phyloP scores from a whole-genome alignment of 2,113 vertebrate species.

The Rhea pennata region DNA sequence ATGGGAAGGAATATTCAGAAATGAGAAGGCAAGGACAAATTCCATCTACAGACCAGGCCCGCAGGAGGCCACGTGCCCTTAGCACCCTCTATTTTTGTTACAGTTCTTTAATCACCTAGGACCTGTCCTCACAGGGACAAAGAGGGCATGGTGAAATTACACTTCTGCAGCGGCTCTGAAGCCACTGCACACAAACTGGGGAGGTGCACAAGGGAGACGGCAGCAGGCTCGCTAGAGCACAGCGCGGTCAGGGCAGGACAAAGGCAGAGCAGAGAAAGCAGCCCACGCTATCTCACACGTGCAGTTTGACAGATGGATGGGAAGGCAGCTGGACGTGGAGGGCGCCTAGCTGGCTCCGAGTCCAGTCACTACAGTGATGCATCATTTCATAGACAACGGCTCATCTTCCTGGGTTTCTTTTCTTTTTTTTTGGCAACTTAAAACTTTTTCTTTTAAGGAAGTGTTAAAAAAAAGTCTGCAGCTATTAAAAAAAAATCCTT shows the following conservation, averaged over 20 bases:
- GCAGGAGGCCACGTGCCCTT: neutral
- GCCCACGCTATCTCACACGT: neutral
- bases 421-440: slow-evolving; percentile 61
- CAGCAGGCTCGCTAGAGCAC: neutral
- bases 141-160: accelerated
- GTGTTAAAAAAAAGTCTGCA: slow-evolving; percentile 71
- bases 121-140: no score
- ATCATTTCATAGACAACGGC: slow-evolving; percentile 15
- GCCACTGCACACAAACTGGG: neutral
- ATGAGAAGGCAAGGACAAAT: neutral
- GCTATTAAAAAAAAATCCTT: slow-evolving; percentile 66
- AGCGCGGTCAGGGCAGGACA: neutral
- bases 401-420: slow-evolving; percentile 4
- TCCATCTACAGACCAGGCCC: neutral
- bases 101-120: no score
- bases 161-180: accelerated
- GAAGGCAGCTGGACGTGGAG: neutral
- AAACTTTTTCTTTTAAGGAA: slow-evolving; percentile 52
- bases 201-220: accelerated
- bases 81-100: neutral
- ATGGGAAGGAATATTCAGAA: neutral
- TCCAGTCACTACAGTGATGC: neutral
- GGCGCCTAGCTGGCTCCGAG: neutral
- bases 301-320: neutral
- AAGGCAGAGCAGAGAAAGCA: neutral